Base-by-base conservation (phyloP, 2,113 vertebrate genomes). In the Triplophysa rosa region DNA sequence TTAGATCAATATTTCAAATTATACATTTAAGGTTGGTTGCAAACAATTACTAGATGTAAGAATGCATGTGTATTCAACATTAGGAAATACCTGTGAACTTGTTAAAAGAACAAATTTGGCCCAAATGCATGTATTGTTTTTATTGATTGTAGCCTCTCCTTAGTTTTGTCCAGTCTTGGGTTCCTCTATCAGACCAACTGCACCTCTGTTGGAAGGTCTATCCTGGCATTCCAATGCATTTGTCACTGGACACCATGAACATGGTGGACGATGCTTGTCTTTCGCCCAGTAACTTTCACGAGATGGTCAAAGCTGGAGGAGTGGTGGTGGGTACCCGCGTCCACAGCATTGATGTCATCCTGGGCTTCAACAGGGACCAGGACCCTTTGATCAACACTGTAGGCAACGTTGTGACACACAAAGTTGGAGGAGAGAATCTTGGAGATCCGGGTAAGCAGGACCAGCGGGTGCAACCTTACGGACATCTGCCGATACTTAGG, bases 281-380 rank as follows among this genome's bases (percentile, higher is more conserved):
- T 80, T 92, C 91, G 11, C 91, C 92, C 63, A 87, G 88, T 67
- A 90, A 90, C 88, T 93, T 91, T 90, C 91, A 93, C 0, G 92
- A 94, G 37, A 80, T 93, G 90, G 90, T 90, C 24, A 94, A 93
- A 88, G 90, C 89, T 37, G 90, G 90, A 59, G 89, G 88, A 71
- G 75, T 82, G 0, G 75, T 82, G 24, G 82, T 79, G 9, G 91
- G 90, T 23, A 88, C 91, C 71, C 90, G 87, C 3, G 91, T 93
- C 85, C 92, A 94, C 91, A 94, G 93, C 88, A 93, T 94, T 42
- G 93, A 94, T 83, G 92, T 94, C 87, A 94, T 94, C 75, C 88
- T 94, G 61, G 93, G 94, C 75, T 94, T 94, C 85, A 93, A 90
- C 61, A 92, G 93, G 87, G 92, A 94, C 75, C 93, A 94, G 80